Conservation (phyloP, 2,888 invertebrate genomes). For the Tachystola acroxantha region DNA sequence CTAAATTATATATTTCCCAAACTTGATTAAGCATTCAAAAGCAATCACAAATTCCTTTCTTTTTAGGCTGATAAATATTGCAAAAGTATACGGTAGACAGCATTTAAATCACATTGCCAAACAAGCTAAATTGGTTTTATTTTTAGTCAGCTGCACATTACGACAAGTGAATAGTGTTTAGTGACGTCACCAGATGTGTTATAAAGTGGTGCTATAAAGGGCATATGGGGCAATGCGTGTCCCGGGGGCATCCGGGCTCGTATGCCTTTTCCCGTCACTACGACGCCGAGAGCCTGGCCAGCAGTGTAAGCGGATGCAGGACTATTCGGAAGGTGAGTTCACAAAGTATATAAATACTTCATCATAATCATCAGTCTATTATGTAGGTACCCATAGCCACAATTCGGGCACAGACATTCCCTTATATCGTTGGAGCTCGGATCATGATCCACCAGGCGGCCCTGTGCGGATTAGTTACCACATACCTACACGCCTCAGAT, state of each 20-base stretch:
- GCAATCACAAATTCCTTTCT: conserved; percentile 1
- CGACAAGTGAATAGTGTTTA: not conserved
- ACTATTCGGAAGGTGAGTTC: conserved; percentile 46
- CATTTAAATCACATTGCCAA: conserved; percentile 9
- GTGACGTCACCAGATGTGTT: conserved; percentile 16
- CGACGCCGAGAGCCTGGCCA: conserved; percentile 67
- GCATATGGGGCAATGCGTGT: conserved; percentile 89
- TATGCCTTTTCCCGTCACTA: conserved; percentile 65
- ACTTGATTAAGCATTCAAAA: not conserved
- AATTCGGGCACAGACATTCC: too few relatives aligned
- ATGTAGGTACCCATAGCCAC: too few relatives aligned
- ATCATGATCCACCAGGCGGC: too few relatives aligned
- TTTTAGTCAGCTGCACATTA: not conserved
- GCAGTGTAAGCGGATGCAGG: conserved; percentile 49
- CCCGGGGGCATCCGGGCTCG: conserved; percentile 78
- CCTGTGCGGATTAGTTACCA: too few relatives aligned
- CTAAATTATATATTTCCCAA: too few relatives aligned
- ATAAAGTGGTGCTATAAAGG: conserved; percentile 20
- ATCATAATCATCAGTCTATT: too few relatives aligned
- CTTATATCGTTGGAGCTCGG: too few relatives aligned
- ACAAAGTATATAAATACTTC: too few relatives aligned
- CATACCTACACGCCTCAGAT: too few relatives aligned
- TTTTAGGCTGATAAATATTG: conserved; percentile 5
- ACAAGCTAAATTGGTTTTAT: not conserved
- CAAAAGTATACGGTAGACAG: too few relatives aligned